These are phyloP conservation scores for Cyanoderma ruficeps DNA, from an alignment of 2,113 vertebrate species.

Conservation along the genomic window DNA sequence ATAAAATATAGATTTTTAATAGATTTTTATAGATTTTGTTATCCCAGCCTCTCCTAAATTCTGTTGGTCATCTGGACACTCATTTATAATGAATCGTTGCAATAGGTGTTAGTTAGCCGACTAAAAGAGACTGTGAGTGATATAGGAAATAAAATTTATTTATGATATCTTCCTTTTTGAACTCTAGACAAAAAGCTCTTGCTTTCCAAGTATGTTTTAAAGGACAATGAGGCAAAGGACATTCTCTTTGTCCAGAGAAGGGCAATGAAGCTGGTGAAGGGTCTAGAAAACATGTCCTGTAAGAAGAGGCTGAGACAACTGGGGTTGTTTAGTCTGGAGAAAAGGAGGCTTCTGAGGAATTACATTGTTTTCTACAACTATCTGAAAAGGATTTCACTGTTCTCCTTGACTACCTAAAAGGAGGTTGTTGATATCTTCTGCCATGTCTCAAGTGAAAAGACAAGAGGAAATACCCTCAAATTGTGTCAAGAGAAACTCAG, in stretches of 20 bases:
- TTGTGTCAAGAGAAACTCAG: not conserved
- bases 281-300: not conserved
- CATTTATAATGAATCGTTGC: not conserved
- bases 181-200: not conserved
- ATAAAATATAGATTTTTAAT: not conserved
- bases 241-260: not conserved
- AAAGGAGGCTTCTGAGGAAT: not conserved
- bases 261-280: rapidly evolving
- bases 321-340: not conserved
- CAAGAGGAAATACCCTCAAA: not conserved
- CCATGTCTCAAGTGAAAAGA: rapidly evolving
- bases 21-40: not conserved
- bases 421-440: not conserved
- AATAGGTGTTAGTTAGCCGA: not conserved
- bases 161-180: not conserved
- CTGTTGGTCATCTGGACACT: not conserved
- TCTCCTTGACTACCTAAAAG: not conserved
- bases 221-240: no score
- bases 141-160: not conserved
- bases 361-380: not conserved
- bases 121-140: not conserved
- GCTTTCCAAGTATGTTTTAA: not conserved
- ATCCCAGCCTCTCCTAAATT: not conserved
- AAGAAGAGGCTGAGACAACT: not conserved
- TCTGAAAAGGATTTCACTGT: not conserved